A percentile compares a stretch with the other conserved stretches of the same genome.
Evolutionary conservation across 35 echinoderm and acorn worm genomes (phyloP).

Genomic region (Diadema setosum): DNA sequence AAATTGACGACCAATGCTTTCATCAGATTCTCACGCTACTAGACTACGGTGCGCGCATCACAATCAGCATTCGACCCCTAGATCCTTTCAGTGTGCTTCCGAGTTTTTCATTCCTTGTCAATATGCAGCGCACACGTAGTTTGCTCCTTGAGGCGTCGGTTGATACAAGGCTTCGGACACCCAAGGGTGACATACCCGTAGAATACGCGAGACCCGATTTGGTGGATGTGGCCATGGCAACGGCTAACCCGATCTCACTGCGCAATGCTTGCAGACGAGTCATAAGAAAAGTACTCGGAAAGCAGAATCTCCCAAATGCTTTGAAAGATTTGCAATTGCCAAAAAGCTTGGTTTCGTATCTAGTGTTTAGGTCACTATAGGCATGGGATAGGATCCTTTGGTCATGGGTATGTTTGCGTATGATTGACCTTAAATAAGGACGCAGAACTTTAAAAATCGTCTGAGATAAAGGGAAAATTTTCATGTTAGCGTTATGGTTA

Average conservation of each 20-base stretch:
- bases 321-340: not conserved
- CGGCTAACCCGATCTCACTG: constrained; percentile 6
- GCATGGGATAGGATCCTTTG: no score
- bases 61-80: not conserved
- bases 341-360: not conserved
- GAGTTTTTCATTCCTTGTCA: not conserved
- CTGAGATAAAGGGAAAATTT: no score
- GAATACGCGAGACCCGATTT: not conserved
- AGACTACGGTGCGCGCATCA: constrained; percentile 27
- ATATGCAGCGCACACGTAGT: not conserved
- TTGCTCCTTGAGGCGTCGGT: not conserved
- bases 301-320: not conserved
- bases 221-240: not conserved
- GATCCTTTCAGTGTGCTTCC: constrained; percentile 4
- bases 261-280: not conserved
- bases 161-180: not conserved
- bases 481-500: no score
- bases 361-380: not conserved
- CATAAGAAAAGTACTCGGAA: not conserved
- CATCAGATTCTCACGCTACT: not conserved
- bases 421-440: no score
- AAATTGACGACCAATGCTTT: not conserved
- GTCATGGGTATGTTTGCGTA: no score
- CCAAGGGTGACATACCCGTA: not conserved
- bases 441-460: no score